phyloP scores from a whole-genome alignment of 2,797 vertebrate genomes.

The Bovichtus variegatus region DNA sequence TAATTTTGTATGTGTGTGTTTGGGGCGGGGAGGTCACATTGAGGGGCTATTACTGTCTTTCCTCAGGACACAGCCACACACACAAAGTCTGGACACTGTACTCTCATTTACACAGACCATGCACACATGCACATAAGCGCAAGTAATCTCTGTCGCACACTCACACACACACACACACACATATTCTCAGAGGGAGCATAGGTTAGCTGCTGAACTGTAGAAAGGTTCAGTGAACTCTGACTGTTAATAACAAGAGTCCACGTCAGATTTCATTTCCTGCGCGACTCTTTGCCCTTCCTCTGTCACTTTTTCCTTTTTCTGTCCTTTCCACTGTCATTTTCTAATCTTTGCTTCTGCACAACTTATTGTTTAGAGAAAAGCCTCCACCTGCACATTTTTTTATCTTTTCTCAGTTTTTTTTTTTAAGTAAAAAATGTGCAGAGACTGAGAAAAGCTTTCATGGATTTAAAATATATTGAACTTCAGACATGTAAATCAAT shows the following conservation, averaged over 20 bases:
- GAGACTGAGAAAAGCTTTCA: background rate
- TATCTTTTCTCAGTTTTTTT: too few species aligned
- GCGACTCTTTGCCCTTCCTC: conserved; percentile 57
- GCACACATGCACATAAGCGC: conserved; percentile 4
- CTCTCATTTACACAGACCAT: conserved; percentile 28
- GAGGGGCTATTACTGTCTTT: conserved; percentile 18
- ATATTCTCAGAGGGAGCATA: conserved; percentile 27
- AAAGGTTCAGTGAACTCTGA: conserved; percentile 69
- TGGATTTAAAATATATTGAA: background rate
- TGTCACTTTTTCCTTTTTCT: conserved; percentile 40
- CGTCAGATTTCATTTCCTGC: conserved; percentile 69
- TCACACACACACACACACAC: conserved; percentile 23
- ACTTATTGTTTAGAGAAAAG: background rate
- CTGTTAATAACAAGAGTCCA: conserved; percentile 72
- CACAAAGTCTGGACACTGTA: conserved; percentile 2
- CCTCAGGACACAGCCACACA: conserved; percentile 5
- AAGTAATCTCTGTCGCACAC: conserved; percentile 7
- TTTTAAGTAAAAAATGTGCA: too few species aligned
- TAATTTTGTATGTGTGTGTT: background rate
- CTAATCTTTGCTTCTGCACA: background rate
- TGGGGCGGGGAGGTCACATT: conserved; percentile 4
- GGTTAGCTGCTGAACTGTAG: conserved; percentile 60
- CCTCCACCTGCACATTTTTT: background rate
- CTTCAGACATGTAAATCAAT: background rate
- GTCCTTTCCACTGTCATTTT: background rate